These are phyloP conservation scores for Stratiomys singularior DNA, from an alignment of 2,888 invertebrate genomes.

Conservation along the genomic window DNA sequence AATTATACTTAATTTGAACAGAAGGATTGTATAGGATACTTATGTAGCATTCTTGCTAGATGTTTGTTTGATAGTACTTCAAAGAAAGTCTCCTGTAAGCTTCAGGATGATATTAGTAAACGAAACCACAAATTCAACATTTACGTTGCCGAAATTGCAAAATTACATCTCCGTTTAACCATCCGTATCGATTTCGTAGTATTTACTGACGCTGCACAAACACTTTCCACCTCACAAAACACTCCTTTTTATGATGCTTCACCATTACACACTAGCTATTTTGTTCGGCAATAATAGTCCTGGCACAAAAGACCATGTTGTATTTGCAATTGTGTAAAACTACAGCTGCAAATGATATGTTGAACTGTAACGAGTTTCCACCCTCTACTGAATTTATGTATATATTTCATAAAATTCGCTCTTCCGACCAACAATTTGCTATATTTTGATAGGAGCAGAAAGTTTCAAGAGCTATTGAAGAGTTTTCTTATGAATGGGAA, in stretches of 20 bases:
- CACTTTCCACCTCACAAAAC: no score
- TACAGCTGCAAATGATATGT: background rate
- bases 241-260: background rate
- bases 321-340: constrained; percentile 2
- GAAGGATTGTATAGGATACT: no score
- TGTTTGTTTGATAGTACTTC: no score
- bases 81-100: no score
- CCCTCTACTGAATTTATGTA: background rate
- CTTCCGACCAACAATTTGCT: background rate
- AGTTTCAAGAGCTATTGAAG: constrained; percentile 13
- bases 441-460: background rate
- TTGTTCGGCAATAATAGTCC: background rate
- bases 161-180: no score
- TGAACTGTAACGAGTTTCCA: background rate
- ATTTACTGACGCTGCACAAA: no score
- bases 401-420: background rate
- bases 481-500: background rate
- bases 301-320: background rate
- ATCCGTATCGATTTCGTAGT: no score
- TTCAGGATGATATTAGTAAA: no score
- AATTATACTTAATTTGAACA: no score
- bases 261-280: background rate
- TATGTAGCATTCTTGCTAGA: no score
- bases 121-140: no score
- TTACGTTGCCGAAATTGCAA: no score